Conservation (phyloP, 2,888 invertebrate species). For the Theretra japonica region DNA sequence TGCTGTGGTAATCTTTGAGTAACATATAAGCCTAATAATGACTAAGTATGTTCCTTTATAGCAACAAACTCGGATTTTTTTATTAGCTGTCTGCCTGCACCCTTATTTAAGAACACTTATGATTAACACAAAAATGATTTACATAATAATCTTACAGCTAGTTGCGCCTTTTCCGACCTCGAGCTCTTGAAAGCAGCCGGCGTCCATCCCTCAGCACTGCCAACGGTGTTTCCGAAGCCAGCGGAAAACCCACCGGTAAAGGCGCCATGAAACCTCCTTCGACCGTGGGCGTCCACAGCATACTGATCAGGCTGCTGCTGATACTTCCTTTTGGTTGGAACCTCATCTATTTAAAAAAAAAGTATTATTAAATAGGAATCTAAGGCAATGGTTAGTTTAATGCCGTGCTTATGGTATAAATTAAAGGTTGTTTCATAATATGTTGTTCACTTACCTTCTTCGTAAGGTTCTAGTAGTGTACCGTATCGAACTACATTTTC, state of each 20-base stretch:
- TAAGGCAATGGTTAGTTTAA: no score
- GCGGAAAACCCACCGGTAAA: conserved; percentile 99
- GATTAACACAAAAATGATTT: not conserved
- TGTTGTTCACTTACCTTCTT: conserved; percentile 87
- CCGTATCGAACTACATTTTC: conserved; percentile 91
- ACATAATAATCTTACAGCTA: conserved; percentile 57
- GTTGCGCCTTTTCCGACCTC: conserved; percentile 85
- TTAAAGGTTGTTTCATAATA: not conserved
- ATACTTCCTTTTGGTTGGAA: conserved; percentile 92
- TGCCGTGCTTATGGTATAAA: not conserved
- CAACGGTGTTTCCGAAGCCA: conserved; percentile 98
- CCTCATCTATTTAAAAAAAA: conserved; percentile 87
- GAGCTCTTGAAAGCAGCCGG: conserved; percentile 97
- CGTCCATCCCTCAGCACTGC: conserved; percentile 97
- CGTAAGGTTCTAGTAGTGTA: conserved; percentile 91
- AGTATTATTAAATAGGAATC: not conserved
- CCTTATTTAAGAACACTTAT: not conserved
- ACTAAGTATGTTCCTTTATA: no score
- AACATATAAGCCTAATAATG: no score
- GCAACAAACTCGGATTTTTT: no score
- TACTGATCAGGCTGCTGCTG: conserved; percentile 91
- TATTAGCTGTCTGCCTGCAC: no score
- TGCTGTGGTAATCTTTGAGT: no score
- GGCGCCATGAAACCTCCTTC: conserved; percentile 98
- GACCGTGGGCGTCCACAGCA: conserved; percentile 94